Conservation (phyloP, 2,113 vertebrate species). For the Chaetodon auriga region DNA sequence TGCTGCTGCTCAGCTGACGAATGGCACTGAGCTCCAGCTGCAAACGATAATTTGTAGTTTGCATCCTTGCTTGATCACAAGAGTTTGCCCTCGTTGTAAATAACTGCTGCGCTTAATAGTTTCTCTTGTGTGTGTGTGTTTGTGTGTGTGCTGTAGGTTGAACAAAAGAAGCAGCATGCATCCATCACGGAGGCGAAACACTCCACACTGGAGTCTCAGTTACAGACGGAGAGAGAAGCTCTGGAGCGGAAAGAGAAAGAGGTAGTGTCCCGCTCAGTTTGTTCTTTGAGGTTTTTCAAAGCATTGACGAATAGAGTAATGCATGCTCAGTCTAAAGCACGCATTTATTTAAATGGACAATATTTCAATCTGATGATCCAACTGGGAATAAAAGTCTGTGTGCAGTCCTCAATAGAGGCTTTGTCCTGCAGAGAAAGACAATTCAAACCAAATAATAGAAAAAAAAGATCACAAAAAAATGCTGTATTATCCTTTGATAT, state of each 20-base stretch:
- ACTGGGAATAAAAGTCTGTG: background rate
- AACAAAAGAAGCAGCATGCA: conserved; percentile 88
- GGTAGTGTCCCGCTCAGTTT: conserved; percentile 81
- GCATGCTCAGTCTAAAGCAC: background rate
- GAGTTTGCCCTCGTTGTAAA: conserved; percentile 6
- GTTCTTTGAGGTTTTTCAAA: background rate
- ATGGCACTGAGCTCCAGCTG: background rate
- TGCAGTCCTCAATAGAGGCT: background rate
- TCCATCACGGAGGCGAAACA: conserved; percentile 82
- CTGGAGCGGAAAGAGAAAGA: conserved; percentile 98
- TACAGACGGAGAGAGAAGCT: conserved; percentile 96
- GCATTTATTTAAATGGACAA: background rate
- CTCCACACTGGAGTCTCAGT: conserved; percentile 89
- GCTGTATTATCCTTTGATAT: background rate
- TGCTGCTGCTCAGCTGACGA: background rate
- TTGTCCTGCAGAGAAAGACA: too few relatives aligned
- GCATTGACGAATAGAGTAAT: background rate
- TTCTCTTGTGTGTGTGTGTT: conserved; percentile 23
- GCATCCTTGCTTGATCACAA: background rate
- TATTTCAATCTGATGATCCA: background rate
- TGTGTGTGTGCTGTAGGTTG: conserved; percentile 83
- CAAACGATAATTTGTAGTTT: background rate
- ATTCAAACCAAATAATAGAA: too few relatives aligned
- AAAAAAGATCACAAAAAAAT: too few relatives aligned
- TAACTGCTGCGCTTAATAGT: conserved; percentile 63